Percentiles rank a stretch among this genome's conserved stretches.
Conservation (phyloP, 2,797 vertebrate species). For the Chiloscyllium punctatum region DNA sequence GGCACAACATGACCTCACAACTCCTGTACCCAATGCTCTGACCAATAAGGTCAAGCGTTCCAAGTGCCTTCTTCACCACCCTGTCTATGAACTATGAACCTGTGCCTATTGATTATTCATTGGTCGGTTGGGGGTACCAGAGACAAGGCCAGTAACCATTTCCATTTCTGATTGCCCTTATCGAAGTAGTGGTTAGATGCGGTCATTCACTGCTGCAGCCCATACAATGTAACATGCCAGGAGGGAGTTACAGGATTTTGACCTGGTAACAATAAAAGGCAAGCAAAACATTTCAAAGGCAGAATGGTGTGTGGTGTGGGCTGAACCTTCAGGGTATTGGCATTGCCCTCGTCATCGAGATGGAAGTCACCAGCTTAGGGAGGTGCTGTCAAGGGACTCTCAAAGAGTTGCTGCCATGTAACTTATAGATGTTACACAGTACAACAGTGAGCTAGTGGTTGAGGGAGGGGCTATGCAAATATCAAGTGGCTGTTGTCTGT, state of each 20-base stretch:
- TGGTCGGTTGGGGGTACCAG: background rate
- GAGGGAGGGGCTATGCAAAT: too few species aligned
- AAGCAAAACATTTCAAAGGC: background rate
- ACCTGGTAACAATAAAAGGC: background rate
- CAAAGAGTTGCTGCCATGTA: too few species aligned
- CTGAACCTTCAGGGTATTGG: too few species aligned
- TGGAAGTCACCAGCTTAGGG: background rate
- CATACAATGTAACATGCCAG: background rate
- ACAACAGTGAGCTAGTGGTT: too few species aligned
- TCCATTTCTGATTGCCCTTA: background rate
- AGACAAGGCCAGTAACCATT: background rate
- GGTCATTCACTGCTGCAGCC: background rate
- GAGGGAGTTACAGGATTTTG: background rate
- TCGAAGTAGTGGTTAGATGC: background rate
- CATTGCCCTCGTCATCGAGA: background rate
- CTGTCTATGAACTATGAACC: too few species aligned
- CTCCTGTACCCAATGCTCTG: too few species aligned
- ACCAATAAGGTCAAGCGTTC: too few species aligned
- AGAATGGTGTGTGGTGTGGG: background rate
- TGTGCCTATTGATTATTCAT: background rate
- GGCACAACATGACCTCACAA: too few species aligned
- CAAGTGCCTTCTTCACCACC: too few species aligned
- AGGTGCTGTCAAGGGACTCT: background rate
- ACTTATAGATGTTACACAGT: too few species aligned
- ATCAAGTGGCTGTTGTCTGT: background rate